phyloP scores from a whole-genome alignment of 2,113 vertebrate species.

The Stegastes partitus region DNA sequence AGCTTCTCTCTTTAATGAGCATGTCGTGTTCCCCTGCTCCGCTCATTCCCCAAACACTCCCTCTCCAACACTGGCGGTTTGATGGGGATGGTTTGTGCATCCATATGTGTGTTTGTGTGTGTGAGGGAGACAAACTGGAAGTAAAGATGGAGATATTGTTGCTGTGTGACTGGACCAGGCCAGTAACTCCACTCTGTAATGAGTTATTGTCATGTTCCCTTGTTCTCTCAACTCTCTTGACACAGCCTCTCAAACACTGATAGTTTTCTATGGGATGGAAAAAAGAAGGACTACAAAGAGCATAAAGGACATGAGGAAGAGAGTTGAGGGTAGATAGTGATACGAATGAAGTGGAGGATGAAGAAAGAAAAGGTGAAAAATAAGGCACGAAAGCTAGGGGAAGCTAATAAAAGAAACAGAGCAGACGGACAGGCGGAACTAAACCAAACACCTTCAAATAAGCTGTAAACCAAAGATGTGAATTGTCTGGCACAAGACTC shows the following conservation, averaged over 20 bases:
- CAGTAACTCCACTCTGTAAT: slow-evolving; percentile 57
- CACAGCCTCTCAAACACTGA: slow-evolving; percentile 10
- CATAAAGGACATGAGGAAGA: not conserved
- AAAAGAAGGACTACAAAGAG: slow-evolving; percentile 2
- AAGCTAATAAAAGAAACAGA: not conserved
- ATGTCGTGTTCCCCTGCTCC: slow-evolving; percentile 53
- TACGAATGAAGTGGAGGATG: not conserved
- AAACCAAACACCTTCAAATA: slow-evolving; percentile 55
- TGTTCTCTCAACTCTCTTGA: slow-evolving; percentile 40
- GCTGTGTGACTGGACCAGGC: slow-evolving; percentile 36
- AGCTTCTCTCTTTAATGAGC: slow-evolving; percentile 74
- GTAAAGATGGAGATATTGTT: slow-evolving; percentile 40
- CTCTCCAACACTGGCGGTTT: slow-evolving; percentile 45
- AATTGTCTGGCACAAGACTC: slow-evolving; percentile 49
- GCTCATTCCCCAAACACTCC: slow-evolving; percentile 44
- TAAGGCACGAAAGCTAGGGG: slow-evolving; percentile 3
- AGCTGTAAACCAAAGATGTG: slow-evolving; percentile 57
- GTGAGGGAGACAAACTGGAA: slow-evolving; percentile 2
- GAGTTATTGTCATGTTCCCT: slow-evolving; percentile 47
- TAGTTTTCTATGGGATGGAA: slow-evolving; percentile 25
- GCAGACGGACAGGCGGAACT: slow-evolving; percentile 30
- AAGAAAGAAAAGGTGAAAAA: not conserved
- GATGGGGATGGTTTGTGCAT: slow-evolving; percentile 7
- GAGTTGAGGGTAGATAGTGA: slow-evolving; percentile 1
- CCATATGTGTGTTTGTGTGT: not conserved